Evolutionary conservation across 1,140 invertebrate genomes (phyloP).

Genomic region (Gerris buenoi): DNA sequence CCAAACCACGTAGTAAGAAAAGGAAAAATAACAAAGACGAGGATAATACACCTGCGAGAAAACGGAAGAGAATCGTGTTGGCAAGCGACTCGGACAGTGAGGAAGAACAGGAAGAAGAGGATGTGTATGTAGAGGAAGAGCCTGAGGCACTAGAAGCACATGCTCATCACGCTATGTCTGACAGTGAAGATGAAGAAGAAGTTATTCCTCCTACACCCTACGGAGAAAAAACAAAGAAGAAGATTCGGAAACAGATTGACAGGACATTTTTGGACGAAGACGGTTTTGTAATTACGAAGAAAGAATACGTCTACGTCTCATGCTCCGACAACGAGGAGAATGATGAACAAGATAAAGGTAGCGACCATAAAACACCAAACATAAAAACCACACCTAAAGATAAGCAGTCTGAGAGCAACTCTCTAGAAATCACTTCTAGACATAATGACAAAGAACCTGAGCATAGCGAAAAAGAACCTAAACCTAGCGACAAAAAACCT

Average conservation of each 20-base stretch:
- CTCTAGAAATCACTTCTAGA: too few relatives aligned
- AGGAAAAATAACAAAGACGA: not conserved
- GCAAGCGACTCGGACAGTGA: not conserved
- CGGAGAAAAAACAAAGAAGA: not conserved
- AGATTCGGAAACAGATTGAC: not conserved
- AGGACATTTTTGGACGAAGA: not conserved
- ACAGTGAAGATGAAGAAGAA: not conserved
- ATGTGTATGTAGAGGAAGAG: not conserved
- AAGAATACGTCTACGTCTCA: not conserved
- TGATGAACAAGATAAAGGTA: too few relatives aligned
- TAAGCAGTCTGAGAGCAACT: too few relatives aligned
- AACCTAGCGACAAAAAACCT: too few relatives aligned
- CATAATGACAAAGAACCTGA: too few relatives aligned
- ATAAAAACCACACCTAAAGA: too few relatives aligned
- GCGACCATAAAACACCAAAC: too few relatives aligned
- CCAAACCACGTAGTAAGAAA: not conserved
- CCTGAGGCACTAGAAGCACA: not conserved
- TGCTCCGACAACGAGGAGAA: not conserved
- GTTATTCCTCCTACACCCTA: not conserved
- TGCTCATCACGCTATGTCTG: not conserved
- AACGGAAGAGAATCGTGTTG: not conserved
- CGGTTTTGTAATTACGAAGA: not conserved
- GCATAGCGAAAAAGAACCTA: too few relatives aligned
- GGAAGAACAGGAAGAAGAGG: not conserved
- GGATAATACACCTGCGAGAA: not conserved